Percentiles rank a stretch among this genome's conserved stretches.
Conservation (phyloP, 2,888 invertebrate species). For the Morpho helenor region DNA sequence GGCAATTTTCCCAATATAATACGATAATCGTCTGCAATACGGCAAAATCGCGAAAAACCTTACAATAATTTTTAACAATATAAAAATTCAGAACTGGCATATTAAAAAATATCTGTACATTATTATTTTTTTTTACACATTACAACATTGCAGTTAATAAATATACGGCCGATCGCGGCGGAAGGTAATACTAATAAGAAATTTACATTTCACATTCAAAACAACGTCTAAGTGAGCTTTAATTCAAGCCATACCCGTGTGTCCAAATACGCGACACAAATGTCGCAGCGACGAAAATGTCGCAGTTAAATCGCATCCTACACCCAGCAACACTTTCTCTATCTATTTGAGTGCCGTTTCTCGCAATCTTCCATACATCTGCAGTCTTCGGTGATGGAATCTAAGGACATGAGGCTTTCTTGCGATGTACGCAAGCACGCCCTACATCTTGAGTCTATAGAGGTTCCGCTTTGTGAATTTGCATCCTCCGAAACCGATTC, state of each 20-base stretch:
- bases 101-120: constrained; percentile 27
- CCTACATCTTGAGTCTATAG: constrained; percentile 61
- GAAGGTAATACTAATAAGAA: constrained; percentile 14
- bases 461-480: constrained; percentile 65
- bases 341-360: constrained; percentile 54
- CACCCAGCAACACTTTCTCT: constrained; percentile 1
- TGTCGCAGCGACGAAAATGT: constrained; percentile 17
- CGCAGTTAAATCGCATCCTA: constrained; percentile 1
- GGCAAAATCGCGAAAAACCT: constrained; percentile 9
- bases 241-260: constrained; percentile 19
- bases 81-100: constrained; percentile 27
- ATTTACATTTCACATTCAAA: constrained; percentile 5
- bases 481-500: constrained; percentile 73
- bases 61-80: constrained; percentile 14
- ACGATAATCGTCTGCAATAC: constrained; percentile 1
- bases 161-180: constrained; percentile 9
- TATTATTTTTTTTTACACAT: constrained; percentile 15
- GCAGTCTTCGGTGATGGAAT: constrained; percentile 69
- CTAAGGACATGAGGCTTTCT: constrained; percentile 69
- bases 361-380: constrained; percentile 54
- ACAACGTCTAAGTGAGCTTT: constrained; percentile 5
- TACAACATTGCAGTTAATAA: constrained; percentile 14
- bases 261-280: constrained; percentile 4
- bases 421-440: constrained; percentile 63
- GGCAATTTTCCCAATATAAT: neutral